phyloP scores from a whole-genome alignment of 2,888 invertebrate species.

The Tuberolachnus salignus region DNA sequence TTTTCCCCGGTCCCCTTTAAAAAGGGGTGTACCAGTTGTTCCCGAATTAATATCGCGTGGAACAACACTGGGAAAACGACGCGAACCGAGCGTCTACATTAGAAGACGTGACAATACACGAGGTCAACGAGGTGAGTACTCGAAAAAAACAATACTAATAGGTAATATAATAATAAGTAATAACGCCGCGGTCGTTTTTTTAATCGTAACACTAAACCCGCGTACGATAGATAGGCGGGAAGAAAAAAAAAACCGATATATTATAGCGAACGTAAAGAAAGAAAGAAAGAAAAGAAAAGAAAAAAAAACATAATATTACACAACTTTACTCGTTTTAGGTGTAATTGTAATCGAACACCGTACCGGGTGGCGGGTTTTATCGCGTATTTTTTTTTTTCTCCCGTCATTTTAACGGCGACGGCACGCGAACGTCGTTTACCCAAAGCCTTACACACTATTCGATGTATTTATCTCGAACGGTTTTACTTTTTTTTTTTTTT shows the following conservation, averaged over 20 bases:
- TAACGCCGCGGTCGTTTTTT: not conserved
- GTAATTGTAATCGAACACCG: slow-evolving; percentile 25
- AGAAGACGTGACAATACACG: slow-evolving; percentile 17
- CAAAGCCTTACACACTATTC: no score
- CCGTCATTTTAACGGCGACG: not conserved
- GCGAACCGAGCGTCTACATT: not conserved
- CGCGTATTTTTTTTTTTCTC: slow-evolving; percentile 15
- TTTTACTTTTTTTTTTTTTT: not conserved
- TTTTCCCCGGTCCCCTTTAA: not conserved
- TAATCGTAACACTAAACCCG: slow-evolving; percentile 5
- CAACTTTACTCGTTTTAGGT: slow-evolving; percentile 2
- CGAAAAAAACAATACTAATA: not conserved
- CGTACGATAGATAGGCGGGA: slow-evolving; percentile 15
- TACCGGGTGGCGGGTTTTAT: not conserved
- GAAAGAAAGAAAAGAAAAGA: not conserved
- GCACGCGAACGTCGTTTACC: slow-evolving; percentile 9
- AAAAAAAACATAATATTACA: not conserved
- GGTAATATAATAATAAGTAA: not conserved
- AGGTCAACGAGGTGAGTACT: slow-evolving; percentile 5
- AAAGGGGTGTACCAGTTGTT: not conserved
- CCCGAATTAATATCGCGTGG: no score
- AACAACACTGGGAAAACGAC: no score
- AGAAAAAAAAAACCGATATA: not conserved
- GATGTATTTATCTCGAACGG: slow-evolving; percentile 24
- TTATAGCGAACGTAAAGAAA: not conserved